A percentile compares a stretch with the other conserved stretches of the same genome.
Conservation (phyloP, 2,113 vertebrate genomes). For the Entelurus aequoreus region DNA sequence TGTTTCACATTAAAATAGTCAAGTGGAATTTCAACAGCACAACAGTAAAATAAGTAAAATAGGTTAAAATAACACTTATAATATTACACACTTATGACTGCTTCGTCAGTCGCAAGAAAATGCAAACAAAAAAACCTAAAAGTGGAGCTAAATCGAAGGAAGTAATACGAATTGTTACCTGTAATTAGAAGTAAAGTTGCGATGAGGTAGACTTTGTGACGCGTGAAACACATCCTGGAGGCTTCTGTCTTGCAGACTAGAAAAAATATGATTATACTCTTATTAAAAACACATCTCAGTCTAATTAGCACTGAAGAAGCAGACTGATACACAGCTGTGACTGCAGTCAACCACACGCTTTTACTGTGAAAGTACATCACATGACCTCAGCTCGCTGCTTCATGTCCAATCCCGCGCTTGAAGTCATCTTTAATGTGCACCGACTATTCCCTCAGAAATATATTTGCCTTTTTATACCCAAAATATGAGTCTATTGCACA, state of each 20-base stretch:
- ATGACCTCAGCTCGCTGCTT: not conserved
- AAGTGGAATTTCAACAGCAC: too few species aligned
- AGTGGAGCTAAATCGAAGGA: not conserved
- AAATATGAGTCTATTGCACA: too few species aligned
- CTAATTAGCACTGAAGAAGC: not conserved
- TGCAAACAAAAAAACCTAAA: too few species aligned
- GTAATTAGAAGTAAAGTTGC: slow-evolving; percentile 42
- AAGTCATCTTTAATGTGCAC: not conserved
- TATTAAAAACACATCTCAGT: too few species aligned
- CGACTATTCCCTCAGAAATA: not conserved
- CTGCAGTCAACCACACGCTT: not conserved
- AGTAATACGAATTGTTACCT: slow-evolving; percentile 52
- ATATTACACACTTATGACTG: too few species aligned
- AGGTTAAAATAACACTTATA: too few species aligned
- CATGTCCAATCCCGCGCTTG: not conserved
- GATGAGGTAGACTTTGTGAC: slow-evolving; percentile 17
- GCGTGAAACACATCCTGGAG: slow-evolving; percentile 46
- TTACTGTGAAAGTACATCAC: slow-evolving; percentile 10
- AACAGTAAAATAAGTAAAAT: too few species aligned
- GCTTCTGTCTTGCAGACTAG: not conserved
- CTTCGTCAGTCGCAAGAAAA: too few species aligned
- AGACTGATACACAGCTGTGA: not conserved
- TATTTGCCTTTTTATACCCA: too few species aligned
- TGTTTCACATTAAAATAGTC: too few species aligned
- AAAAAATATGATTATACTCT: not conserved